Evolutionary conservation across 2,888 invertebrate genomes (phyloP).

Genomic region (Campoplex capitator): DNA sequence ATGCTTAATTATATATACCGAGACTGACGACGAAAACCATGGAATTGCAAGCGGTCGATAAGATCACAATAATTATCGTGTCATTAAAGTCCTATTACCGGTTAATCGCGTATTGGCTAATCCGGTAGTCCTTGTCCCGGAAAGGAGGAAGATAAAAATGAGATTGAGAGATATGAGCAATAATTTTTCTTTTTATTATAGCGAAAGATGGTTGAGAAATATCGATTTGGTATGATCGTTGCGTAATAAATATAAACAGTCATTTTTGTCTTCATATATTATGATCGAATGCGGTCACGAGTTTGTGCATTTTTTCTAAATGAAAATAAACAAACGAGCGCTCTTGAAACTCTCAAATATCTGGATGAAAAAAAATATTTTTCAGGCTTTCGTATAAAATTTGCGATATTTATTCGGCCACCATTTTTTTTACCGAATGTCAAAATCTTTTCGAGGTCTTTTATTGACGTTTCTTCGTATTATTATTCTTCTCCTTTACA

Average conservation of each 20-base stretch:
- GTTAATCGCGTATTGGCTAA: constrained; percentile 34
- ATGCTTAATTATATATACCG: not conserved
- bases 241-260: constrained; percentile 2
- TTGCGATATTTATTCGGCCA: not conserved
- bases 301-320: not conserved
- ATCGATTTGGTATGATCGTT: constrained; percentile 4
- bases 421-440: not conserved
- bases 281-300: not conserved
- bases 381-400: not conserved
- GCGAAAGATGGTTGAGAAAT: constrained; percentile 4
- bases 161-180: not conserved
- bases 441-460: not conserved
- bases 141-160: constrained; percentile 8
- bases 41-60: constrained; percentile 23
- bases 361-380: not conserved
- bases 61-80: constrained; percentile 47
- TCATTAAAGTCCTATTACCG: constrained; percentile 47
- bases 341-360: not conserved
- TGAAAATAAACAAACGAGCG: not conserved
- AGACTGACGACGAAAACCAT: not conserved
- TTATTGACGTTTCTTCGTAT: not conserved
- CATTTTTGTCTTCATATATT: constrained; percentile 27
- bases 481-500: not conserved
- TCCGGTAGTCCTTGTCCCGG: constrained; percentile 46
- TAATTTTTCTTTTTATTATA: not conserved